Percentiles rank a stretch among this genome's conserved stretches.
phyloP scores from a whole-genome alignment of 1,140 invertebrate genomes.

The Trichoplusia ni region DNA sequence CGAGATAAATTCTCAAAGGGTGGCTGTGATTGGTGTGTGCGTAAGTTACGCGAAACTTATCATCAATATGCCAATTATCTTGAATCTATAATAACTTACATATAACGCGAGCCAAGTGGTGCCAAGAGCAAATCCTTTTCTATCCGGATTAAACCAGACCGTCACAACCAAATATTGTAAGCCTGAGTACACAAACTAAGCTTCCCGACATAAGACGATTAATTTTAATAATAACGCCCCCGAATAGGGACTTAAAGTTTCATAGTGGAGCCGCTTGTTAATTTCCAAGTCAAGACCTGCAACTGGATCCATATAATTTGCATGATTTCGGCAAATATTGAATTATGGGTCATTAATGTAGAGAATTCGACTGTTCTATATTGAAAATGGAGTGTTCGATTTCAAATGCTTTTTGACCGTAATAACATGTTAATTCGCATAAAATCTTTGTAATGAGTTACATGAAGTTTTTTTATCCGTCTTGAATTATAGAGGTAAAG shows the following conservation, averaged over 20 bases:
- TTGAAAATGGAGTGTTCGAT: too few relatives aligned
- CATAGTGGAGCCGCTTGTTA: neutral
- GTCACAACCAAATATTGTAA: conserved; percentile 7
- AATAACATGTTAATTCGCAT: too few relatives aligned
- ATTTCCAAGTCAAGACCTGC: neutral
- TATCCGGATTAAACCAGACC: neutral
- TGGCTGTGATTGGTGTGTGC: too few relatives aligned
- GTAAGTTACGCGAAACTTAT: too few relatives aligned
- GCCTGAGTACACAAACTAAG: conserved; percentile 10
- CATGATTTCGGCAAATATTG: neutral
- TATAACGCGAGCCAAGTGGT: neutral
- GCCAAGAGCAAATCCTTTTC: conserved; percentile 7
- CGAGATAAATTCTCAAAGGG: too few relatives aligned
- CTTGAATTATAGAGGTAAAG: too few relatives aligned
- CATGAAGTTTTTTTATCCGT: too few relatives aligned
- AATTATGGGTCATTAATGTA: neutral
- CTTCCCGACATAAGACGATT: conserved; percentile 15
- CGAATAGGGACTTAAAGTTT: conserved; percentile 11
- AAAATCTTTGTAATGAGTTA: too few relatives aligned
- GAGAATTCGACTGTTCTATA: too few relatives aligned
- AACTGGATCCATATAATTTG: neutral
- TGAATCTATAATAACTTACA: too few relatives aligned
- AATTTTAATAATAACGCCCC: conserved; percentile 19
- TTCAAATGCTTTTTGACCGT: too few relatives aligned
- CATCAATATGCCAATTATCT: too few relatives aligned